A percentile compares a stretch with the other conserved stretches of the same genome.
Evolutionary conservation across 2,797 vertebrate genomes (phyloP).

Genomic region (Clarias platycephalus): DNA sequence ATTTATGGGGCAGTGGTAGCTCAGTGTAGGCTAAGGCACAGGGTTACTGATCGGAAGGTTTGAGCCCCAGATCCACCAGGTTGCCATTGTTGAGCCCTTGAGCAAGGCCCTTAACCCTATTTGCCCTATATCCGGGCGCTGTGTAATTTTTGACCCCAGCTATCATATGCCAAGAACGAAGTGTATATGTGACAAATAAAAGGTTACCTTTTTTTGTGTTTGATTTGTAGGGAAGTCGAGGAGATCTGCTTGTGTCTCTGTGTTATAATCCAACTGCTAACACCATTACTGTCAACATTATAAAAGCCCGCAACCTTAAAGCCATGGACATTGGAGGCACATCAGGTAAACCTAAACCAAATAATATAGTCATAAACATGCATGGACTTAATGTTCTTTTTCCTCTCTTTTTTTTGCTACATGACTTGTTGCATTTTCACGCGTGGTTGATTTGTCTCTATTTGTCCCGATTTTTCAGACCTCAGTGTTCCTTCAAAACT

Average conservation of each 20-base stretch:
- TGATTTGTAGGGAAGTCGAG: slow-evolving; percentile 85
- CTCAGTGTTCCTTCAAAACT: neutral
- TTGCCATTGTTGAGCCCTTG: too few relatives aligned
- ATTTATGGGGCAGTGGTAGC: too few relatives aligned
- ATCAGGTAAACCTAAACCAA: slow-evolving; percentile 78
- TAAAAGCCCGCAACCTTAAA: slow-evolving; percentile 99
- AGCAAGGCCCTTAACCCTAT: too few relatives aligned
- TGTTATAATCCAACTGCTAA: slow-evolving; percentile 99
- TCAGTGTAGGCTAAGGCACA: too few relatives aligned
- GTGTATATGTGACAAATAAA: too few relatives aligned
- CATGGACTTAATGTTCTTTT: neutral
- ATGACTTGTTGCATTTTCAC: slow-evolving; percentile 36
- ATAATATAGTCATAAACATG: neutral
- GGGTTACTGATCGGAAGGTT: too few relatives aligned
- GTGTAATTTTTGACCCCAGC: too few relatives aligned
- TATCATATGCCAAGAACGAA: too few relatives aligned
- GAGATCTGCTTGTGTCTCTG: slow-evolving; percentile 89
- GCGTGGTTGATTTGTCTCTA: slow-evolving; percentile 29
- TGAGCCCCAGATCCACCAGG: too few relatives aligned
- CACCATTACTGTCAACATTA: slow-evolving; percentile 97
- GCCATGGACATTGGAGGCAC: slow-evolving; percentile 99
- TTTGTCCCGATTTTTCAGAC: slow-evolving; percentile 14
- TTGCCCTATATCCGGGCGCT: too few relatives aligned
- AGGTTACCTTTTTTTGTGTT: slow-evolving; percentile 40
- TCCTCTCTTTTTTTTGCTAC: neutral